phyloP scores from a whole-genome alignment of 2,797 vertebrate genomes.

The Pipistrellus pygmaeus region DNA sequence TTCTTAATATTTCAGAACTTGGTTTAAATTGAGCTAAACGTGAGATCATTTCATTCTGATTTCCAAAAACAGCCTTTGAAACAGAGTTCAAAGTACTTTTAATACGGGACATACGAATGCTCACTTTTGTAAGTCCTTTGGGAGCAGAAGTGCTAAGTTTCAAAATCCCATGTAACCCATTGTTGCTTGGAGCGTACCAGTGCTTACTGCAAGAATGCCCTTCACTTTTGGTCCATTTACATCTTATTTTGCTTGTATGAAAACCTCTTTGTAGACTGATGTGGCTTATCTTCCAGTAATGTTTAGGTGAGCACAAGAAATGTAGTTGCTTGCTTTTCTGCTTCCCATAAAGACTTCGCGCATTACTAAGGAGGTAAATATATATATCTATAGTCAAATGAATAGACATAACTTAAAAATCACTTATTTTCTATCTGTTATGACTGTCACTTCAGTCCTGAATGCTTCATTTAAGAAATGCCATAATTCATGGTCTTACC shows the following conservation, averaged over 20 bases:
- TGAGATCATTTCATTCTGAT: slow-evolving; percentile 93
- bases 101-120: slow-evolving; percentile 94
- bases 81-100: slow-evolving; percentile 94
- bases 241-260: slow-evolving; percentile 84
- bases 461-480: slow-evolving; percentile 78
- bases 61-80: slow-evolving; percentile 95
- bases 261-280: slow-evolving; percentile 85
- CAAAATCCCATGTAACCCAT: slow-evolving; percentile 87
- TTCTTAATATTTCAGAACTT: slow-evolving; percentile 84
- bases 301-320: slow-evolving; percentile 83
- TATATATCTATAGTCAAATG: slow-evolving; percentile 89
- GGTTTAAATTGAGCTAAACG: slow-evolving; percentile 92
- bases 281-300: slow-evolving; percentile 83
- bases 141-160: slow-evolving; percentile 91
- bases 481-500: slow-evolving; percentile 77
- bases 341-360: slow-evolving; percentile 88
- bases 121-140: slow-evolving; percentile 90
- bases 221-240: slow-evolving; percentile 86
- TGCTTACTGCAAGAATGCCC: slow-evolving; percentile 81
- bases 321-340: slow-evolving; percentile 86
- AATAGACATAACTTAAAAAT: slow-evolving; percentile 89
- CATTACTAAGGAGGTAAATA: slow-evolving; percentile 89
- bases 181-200: slow-evolving; percentile 71
- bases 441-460: slow-evolving; percentile 82
- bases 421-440: slow-evolving; percentile 79